These are phyloP conservation scores for Macropodus opercularis DNA, from an alignment of 2,797 vertebrate species.

Conservation along the genomic window DNA sequence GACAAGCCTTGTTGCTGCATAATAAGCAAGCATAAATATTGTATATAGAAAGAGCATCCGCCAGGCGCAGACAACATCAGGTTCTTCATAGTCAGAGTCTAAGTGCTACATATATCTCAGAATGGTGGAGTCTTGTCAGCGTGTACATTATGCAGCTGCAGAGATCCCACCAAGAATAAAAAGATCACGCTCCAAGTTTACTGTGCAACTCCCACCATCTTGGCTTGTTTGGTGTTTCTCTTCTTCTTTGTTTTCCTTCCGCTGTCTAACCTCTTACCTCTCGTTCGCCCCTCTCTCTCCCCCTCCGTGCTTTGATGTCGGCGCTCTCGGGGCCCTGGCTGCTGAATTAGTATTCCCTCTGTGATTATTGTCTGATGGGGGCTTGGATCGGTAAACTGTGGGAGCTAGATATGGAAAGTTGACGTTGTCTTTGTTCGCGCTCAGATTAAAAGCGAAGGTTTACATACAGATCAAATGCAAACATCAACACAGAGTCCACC, in stretches of 20 bases:
- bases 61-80: background rate
- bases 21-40: constrained; percentile 35
- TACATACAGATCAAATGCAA: background rate
- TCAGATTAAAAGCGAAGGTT: background rate
- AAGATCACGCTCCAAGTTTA: constrained; percentile 24
- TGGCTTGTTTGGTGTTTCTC: constrained; percentile 19
- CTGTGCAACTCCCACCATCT: constrained; percentile 11
- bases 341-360: constrained; percentile 53
- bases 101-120: background rate
- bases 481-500: background rate
- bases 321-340: constrained; percentile 23
- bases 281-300: constrained; percentile 28
- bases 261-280: constrained; percentile 58
- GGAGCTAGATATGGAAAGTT: constrained; percentile 38
- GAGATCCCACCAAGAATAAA: constrained; percentile 13
- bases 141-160: background rate
- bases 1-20: constrained; percentile 17
- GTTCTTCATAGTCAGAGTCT: constrained; percentile 2
- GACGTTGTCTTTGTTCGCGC: constrained; percentile 7
- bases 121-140: background rate
- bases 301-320: constrained; percentile 55
- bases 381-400: constrained; percentile 35
- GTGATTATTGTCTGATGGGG: constrained; percentile 45
- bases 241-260: constrained; percentile 34
- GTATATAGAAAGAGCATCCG: background rate